phyloP scores from a whole-genome alignment of 2,797 vertebrate species.

The Sciurus carolinensis region DNA sequence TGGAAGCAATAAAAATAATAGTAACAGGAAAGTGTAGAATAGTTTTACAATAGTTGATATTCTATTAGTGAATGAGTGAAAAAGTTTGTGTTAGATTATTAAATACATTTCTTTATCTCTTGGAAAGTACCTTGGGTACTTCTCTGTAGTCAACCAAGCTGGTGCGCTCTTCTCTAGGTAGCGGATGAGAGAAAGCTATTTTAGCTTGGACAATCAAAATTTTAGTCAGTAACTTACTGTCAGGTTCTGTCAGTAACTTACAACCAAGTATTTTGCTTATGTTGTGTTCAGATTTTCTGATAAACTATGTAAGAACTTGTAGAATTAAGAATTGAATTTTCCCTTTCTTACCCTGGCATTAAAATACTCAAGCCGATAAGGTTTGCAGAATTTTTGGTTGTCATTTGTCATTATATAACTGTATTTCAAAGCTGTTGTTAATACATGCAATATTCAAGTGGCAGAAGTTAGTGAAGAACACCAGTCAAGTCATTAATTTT shows the following conservation, averaged over 20 bases:
- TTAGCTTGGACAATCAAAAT: no score
- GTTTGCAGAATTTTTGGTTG: neutral
- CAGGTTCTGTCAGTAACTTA: neutral
- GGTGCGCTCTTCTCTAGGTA: no score
- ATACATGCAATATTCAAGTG: constrained; percentile 1
- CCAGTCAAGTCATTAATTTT: neutral
- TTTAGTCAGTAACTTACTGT: no score
- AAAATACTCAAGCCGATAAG: neutral
- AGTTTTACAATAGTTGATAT: neutral
- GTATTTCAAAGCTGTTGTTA: constrained; percentile 36
- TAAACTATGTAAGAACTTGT: neutral
- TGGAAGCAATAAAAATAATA: neutral
- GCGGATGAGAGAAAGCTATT: no score
- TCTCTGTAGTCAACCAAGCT: neutral
- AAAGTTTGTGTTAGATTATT: neutral
- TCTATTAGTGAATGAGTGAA: neutral
- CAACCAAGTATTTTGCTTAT: neutral
- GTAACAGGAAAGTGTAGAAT: neutral
- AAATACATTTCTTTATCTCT: neutral
- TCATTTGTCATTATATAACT: neutral
- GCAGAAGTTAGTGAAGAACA: constrained; percentile 55
- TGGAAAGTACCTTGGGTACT: neutral
- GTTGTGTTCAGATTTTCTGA: neutral
- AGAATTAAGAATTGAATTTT: neutral
- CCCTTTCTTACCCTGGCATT: neutral